These are phyloP conservation scores for Ceratina japonica DNA, from an alignment of 1,140 invertebrate genomes.

Conservation along the genomic window DNA sequence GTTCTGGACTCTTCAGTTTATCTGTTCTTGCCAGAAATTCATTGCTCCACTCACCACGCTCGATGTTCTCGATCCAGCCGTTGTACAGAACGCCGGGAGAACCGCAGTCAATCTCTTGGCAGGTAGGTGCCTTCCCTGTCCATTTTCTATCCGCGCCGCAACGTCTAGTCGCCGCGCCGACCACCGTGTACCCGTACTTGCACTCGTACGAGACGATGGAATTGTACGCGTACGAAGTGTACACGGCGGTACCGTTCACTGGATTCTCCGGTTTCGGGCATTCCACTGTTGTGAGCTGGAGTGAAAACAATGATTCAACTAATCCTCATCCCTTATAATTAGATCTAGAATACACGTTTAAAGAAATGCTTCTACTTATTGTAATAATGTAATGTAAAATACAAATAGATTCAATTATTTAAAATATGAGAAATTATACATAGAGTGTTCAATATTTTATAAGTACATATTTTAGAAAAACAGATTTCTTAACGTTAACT, in stretches of 20 bases:
- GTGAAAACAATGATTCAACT: neutral
- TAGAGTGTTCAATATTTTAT: too few relatives aligned
- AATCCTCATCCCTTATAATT: constrained; percentile 2
- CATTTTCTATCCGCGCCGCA: constrained; percentile 96
- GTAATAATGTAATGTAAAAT: too few relatives aligned
- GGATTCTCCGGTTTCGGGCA: constrained; percentile 93
- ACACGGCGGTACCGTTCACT: constrained; percentile 93
- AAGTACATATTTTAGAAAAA: too few relatives aligned
- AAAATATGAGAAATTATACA: too few relatives aligned
- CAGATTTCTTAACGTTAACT: neutral
- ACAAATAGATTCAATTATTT: too few relatives aligned
- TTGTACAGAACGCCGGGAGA: constrained; percentile 94
- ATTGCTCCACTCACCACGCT: constrained; percentile 78
- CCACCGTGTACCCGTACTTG: constrained; percentile 93
- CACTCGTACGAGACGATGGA: constrained; percentile 96
- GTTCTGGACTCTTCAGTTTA: neutral
- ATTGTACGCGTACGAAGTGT: constrained; percentile 95
- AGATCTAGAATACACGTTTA: too few relatives aligned
- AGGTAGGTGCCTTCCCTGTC: constrained; percentile 91
- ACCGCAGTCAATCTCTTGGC: constrained; percentile 98
- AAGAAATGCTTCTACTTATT: too few relatives aligned
- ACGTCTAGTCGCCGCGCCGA: constrained; percentile 90
- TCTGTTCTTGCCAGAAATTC: neutral
- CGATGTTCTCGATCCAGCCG: constrained; percentile 96
- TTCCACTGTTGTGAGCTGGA: constrained; percentile 91